Evolutionary conservation across 2,797 vertebrate genomes (phyloP).

Genomic region (Sebastes iracundus): DNA sequence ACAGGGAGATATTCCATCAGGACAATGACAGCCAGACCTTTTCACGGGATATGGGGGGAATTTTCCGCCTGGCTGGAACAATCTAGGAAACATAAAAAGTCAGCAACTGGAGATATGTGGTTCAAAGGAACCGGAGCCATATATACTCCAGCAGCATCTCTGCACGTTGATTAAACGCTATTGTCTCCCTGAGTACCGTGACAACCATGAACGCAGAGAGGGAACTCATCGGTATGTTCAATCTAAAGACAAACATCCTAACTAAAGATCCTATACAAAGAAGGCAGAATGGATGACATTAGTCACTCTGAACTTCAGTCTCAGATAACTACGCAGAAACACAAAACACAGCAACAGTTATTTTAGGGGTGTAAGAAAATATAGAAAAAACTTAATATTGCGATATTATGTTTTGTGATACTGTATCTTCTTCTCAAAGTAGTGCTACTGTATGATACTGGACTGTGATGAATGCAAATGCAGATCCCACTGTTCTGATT

Average conservation of each 20-base stretch:
- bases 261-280: constrained; percentile 8
- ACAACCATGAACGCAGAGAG: constrained; percentile 1
- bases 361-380: background rate
- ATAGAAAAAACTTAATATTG: fast-evolving
- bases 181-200: constrained; percentile 3
- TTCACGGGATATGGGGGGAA: constrained; percentile 70
- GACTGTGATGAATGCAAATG: too few species aligned
- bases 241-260: constrained; percentile 1
- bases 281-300: background rate
- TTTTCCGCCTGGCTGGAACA: constrained; percentile 74
- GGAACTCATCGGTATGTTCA: constrained; percentile 9
- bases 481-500: too few species aligned
- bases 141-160: constrained; percentile 14
- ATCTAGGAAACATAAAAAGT: constrained; percentile 72
- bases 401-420: too few species aligned
- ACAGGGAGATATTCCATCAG: constrained; percentile 84
- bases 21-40: constrained; percentile 83
- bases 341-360: background rate
- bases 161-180: constrained; percentile 37
- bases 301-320: background rate
- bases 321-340: background rate
- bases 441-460: too few species aligned
- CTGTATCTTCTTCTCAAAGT: too few species aligned
- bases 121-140: constrained; percentile 6
- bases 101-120: constrained; percentile 52